Base-by-base conservation (phyloP, 2,113 vertebrate species). In the Leucoraja erinaceus region DNA sequence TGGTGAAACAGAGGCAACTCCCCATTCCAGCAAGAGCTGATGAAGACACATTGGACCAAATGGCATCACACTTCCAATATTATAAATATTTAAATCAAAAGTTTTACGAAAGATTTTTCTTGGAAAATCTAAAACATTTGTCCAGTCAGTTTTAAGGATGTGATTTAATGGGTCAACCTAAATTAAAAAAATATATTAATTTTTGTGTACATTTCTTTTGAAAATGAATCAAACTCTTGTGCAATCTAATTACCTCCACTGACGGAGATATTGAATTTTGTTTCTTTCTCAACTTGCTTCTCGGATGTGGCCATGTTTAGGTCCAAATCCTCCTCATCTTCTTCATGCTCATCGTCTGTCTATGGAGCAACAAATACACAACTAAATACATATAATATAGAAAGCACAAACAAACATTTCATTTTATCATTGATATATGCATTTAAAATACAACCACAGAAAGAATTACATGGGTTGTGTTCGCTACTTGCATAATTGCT, bases 181-280 rank as follows among this genome's bases (percentile, higher is more conserved):
- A 28, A n/a, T 11, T 1, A n/a, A 47, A 56, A 59, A 25, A 59
- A 84, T 59, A 25, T 25, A 2, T 4, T 86, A 25, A 86, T 86
- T 61, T 86, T 25, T 59, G 81, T 84, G 16, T 79, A 33, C 66
- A 68, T 14, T 16, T 68, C 66, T 14, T 68, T 16, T 68, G 66
- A 68, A 68, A 5, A 81, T 22, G n/a, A 61, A 61, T 84, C 56
- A 61, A 59, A n/a, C n/a, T 63, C 54, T 88, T 63, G 59, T 16
- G 61, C 25, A 90, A 22, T 47, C 61, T 91, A 93, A 93, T 95
- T 96, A 98, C 98, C 98, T 95, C 96, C 97, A 94, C 95, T 98
- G 94, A 97, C 94, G 81, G 96, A 97, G 93, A 98, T 97, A 76
- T 95, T 97, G 94, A 98, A 96, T 0, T 72, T 91, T 31, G 95